phyloP scores from a whole-genome alignment of 1,140 invertebrate species.

The Latrodectus geometricus region DNA sequence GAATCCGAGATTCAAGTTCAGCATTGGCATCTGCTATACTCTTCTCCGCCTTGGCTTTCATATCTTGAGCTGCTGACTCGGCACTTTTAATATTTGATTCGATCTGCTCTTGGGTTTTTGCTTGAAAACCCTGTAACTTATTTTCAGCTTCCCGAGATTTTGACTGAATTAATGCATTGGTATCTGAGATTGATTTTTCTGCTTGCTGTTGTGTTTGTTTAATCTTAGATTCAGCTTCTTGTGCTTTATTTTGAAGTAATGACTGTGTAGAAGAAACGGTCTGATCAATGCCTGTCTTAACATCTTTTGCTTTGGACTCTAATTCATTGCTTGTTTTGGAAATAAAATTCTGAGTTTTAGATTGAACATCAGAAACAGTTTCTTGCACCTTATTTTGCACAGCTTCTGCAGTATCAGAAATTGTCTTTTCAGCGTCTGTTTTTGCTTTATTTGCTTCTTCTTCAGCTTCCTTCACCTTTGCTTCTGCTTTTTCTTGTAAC shows the following conservation, averaged over 20 bases:
- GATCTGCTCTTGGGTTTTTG: conserved; percentile 20
- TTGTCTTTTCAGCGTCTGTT: conserved; percentile 34
- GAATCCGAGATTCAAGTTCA: not conserved
- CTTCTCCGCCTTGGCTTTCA: conserved; percentile 21
- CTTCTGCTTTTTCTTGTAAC: conserved; percentile 13
- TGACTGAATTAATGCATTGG: conserved; percentile 17
- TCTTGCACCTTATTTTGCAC: conserved; percentile 32
- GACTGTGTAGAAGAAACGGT: conserved; percentile 33
- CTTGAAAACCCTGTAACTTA: conserved; percentile 25
- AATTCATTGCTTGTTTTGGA: conserved; percentile 13
- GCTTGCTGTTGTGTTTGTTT: conserved; percentile 40
- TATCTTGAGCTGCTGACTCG: conserved; percentile 22
- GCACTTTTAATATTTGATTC: conserved; percentile 33
- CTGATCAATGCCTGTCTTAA: conserved; percentile 10
- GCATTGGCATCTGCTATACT: not conserved
- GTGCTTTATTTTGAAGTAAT: conserved; percentile 20
- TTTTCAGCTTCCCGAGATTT: conserved; percentile 45
- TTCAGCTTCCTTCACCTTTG: conserved; percentile 32
- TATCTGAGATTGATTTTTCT: conserved; percentile 26
- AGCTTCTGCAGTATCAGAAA: not conserved
- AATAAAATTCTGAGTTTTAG: conserved; percentile 20
- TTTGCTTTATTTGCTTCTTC: conserved; percentile 19
- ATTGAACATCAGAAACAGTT: conserved; percentile 1
- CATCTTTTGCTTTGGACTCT: conserved; percentile 37
- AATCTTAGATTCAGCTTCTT: conserved; percentile 37